These are phyloP conservation scores for Diarsia brunnea DNA, from an alignment of 2,888 invertebrate genomes.

Conservation along the genomic window DNA sequence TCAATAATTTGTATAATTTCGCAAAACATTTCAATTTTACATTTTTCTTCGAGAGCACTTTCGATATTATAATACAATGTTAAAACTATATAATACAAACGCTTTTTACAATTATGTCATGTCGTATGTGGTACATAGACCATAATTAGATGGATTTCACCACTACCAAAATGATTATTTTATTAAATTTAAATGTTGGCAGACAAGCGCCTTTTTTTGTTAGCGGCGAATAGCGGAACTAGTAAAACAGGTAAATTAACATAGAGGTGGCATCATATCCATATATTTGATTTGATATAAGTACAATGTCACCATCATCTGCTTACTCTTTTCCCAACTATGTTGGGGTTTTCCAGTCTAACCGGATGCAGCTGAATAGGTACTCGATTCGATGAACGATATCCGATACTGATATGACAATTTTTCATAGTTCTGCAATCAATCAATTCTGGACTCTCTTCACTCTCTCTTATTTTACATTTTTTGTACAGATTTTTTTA, in stretches of 20 bases:
- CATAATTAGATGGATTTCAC: conserved; percentile 40
- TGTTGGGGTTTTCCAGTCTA: neutral
- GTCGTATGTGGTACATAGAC: conserved; percentile 82
- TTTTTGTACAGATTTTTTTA: neutral
- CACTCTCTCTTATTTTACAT: neutral
- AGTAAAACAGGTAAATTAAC: neutral
- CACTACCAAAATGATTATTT: conserved; percentile 38
- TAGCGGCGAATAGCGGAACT: conserved; percentile 40
- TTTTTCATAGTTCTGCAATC: conserved; percentile 5
- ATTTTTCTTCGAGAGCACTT: conserved; percentile 79
- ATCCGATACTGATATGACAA: neutral
- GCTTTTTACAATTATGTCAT: conserved; percentile 86
- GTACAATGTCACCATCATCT: neutral
- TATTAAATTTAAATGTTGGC: neutral
- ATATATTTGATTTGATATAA: neutral
- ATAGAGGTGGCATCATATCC: fast-evolving
- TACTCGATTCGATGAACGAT: neutral
- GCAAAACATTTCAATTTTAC: conserved; percentile 81
- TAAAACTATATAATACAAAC: conserved; percentile 88
- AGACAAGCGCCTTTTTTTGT: conserved; percentile 16
- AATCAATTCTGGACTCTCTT: neutral
- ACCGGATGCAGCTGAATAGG: neutral
- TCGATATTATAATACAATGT: conserved; percentile 79
- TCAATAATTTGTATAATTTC: conserved; percentile 80
- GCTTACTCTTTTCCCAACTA: neutral